phyloP scores from a whole-genome alignment of 1,140 invertebrate species.

The Drosophila pectinifera region DNA sequence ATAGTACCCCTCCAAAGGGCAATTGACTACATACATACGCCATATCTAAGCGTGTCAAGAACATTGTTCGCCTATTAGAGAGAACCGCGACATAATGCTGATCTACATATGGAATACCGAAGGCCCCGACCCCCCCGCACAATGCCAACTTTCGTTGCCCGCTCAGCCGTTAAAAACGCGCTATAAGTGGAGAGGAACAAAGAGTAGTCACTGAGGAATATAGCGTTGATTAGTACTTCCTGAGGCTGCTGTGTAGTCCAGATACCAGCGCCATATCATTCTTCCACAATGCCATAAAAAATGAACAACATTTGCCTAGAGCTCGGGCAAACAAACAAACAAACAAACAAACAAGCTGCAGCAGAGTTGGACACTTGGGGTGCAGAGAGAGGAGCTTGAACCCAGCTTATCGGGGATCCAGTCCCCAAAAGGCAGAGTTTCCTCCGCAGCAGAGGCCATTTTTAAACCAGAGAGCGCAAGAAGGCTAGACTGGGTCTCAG shows the following conservation, averaged over 20 bases:
- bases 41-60: slow-evolving; percentile 81
- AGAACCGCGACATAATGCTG: slow-evolving; percentile 24
- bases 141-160: slow-evolving; percentile 72
- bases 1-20: slow-evolving; percentile 1
- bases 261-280: slow-evolving; percentile 47
- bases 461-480: too few relatives aligned
- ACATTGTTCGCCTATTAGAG: slow-evolving; percentile 79
- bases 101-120: slow-evolving; percentile 27
- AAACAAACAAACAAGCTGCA: slow-evolving; percentile 44
- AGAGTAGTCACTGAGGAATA: slow-evolving; percentile 24
- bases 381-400: slow-evolving; percentile 24
- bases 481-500: neutral
- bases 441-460: neutral
- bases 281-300: slow-evolving; percentile 28
- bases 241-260: slow-evolving; percentile 68
- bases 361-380: slow-evolving; percentile 29
- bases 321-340: slow-evolving; percentile 62
- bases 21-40: slow-evolving; percentile 15
- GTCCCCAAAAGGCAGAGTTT: slow-evolving; percentile 1
- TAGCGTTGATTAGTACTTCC: slow-evolving; percentile 79
- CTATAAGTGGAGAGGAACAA: slow-evolving; percentile 20
- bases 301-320: slow-evolving; percentile 45
- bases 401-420: slow-evolving; percentile 50
- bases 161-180: slow-evolving; percentile 33
- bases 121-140: slow-evolving; percentile 17